Evolutionary conservation across 2,888 invertebrate genomes (phyloP), one percentile per base, ranked within the genome.

Genomic region (Dicroscelio sp.): DNA sequence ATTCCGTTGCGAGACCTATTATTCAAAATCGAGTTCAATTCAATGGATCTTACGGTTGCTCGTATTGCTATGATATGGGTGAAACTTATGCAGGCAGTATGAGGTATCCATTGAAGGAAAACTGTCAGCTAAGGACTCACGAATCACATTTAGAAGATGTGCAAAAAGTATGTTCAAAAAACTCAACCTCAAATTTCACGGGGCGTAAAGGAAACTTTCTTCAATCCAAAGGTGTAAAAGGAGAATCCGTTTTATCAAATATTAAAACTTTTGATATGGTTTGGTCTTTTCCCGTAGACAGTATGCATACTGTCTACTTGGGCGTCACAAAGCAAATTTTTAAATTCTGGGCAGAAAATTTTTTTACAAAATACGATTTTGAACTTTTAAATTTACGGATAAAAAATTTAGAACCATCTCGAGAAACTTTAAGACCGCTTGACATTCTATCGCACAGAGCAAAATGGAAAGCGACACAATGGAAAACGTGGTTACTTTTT

Each of bases 1-100:
- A 89, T 63, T 85, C 89, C 14, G 63, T 79, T 31, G 85, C 89
- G 0, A 73, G 79, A 55, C 31, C 84, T 31, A 38, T 89, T 6
- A 43, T 89, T 25, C 89, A 89, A 75, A 86, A 89, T n/a, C 30
- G 89, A 20, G 23, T 89, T 3, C 73, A 89, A 75, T 89, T 35
- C 48, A 89, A 86, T 65, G 75, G 80, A 6, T 86, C n/a, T 33
- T 82, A 20, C 23, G 86, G 89, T 0, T 89, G 86, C 31, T 69
- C 80, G 2, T 48, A 43, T 43, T 85, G 89, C 30, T 80, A 89
- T 27, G 79, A 85, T 43, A 14, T 35, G 27, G 89, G 67, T 17
- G 10, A n/a, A 25, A 25, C 14, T n/a, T 43, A 75, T 17, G 38
- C n/a, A 48, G 80, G 80, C 17, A 20, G 52, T 65, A 43, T 79